A percentile compares a stretch with the other conserved stretches of the same genome.
Evolutionary conservation across 2,797 vertebrate genomes (phyloP).

Genomic region (Enoplosus armatus): DNA sequence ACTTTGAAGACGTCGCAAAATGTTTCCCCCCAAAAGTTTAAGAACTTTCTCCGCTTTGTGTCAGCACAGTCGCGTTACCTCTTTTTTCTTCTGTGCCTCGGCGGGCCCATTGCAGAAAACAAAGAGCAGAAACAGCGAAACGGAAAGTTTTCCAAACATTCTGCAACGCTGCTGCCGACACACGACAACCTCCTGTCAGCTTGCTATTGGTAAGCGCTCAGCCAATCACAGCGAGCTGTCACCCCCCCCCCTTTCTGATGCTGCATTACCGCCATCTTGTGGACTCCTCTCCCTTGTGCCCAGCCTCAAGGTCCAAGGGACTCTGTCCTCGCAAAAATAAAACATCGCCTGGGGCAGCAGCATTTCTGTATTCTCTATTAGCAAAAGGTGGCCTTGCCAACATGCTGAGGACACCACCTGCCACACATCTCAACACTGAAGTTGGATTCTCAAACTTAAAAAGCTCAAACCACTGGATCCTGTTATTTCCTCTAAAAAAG

Average conservation of each 20-base stretch:
- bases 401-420: too few relatives aligned
- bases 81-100: slow-evolving; percentile 84
- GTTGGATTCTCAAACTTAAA: too few relatives aligned
- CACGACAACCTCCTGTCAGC: slow-evolving; percentile 65
- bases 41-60: accelerated
- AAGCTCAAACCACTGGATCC: too few relatives aligned
- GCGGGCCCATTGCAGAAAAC: slow-evolving; percentile 38
- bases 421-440: too few relatives aligned
- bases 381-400: too few relatives aligned
- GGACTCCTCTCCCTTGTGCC: too few relatives aligned
- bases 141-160: slow-evolving; percentile 80
- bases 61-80: slow-evolving; percentile 65
- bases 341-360: too few relatives aligned
- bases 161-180: slow-evolving; percentile 29
- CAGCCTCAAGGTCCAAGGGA: too few relatives aligned
- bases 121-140: slow-evolving; percentile 55
- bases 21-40: accelerated
- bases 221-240: slow-evolving; percentile 28
- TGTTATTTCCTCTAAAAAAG: too few relatives aligned
- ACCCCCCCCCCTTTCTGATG: neutral
- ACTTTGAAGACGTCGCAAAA: slow-evolving; percentile 3
- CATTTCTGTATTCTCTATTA: too few relatives aligned
- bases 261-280: neutral
- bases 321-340: too few relatives aligned
- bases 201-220: slow-evolving; percentile 68